Conservation (phyloP, 2,113 vertebrate species). For the Ivindomyrus marchei region DNA sequence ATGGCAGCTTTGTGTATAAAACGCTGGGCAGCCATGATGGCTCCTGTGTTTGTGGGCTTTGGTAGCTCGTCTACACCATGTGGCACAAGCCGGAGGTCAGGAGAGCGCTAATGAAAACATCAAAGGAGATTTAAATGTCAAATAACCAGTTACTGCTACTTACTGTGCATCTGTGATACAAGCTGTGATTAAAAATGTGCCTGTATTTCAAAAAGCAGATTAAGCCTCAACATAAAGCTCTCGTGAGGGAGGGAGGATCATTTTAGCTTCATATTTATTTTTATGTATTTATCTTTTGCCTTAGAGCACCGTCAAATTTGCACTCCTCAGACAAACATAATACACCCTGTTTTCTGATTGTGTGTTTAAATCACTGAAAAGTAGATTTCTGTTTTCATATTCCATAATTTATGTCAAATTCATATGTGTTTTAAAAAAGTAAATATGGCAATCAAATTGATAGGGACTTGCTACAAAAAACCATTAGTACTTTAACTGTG, state of each 20-base stretch:
- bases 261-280: neutral
- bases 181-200: neutral
- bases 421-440: neutral
- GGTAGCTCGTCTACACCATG: constrained; percentile 18
- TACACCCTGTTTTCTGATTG: neutral
- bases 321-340: neutral
- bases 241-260: neutral
- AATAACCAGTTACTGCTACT: constrained; percentile 41
- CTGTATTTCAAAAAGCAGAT: neutral
- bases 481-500: neutral
- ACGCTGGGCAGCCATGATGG: neutral
- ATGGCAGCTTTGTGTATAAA: neutral
- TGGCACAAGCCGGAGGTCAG: constrained; percentile 33
- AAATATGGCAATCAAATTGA: neutral
- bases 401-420: neutral
- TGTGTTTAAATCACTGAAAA: neutral
- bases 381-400: neutral
- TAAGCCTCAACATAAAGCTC: constrained; percentile 9
- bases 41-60: neutral
- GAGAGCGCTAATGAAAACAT: constrained; percentile 55
- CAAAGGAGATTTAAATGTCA: constrained; percentile 50
- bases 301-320: neutral
- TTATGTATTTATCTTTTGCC: neutral
- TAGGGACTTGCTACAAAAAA: neutral
- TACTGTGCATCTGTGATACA: constrained; percentile 27